Percentiles rank a stretch among this genome's conserved stretches.
Evolutionary conservation across 2,888 invertebrate species (phyloP).

Genomic region (Amphiduros pacificus): DNA sequence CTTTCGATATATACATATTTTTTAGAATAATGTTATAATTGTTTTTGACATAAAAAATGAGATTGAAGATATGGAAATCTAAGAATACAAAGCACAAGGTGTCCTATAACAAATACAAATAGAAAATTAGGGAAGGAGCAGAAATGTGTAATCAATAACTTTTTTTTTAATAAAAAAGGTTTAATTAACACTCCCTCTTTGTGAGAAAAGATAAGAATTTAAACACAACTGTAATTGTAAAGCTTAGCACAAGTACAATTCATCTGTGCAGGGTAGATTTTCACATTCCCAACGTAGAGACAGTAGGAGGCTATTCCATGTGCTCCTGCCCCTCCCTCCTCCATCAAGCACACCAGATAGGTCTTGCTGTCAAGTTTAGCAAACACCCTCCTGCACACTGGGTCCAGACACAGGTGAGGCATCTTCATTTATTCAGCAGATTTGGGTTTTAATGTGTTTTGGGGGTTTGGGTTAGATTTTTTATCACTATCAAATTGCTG

Average conservation of each 20-base stretch:
- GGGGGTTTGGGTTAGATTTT: too few relatives aligned
- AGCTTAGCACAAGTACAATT: neutral
- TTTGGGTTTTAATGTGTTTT: too few relatives aligned
- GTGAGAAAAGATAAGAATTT: too few relatives aligned
- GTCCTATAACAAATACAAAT: too few relatives aligned
- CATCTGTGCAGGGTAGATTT: constrained; percentile 59
- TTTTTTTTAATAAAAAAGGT: neutral
- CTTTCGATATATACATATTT: neutral
- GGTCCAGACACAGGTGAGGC: constrained; percentile 56
- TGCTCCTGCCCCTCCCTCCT: constrained; percentile 56
- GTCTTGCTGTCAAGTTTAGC: constrained; percentile 59
- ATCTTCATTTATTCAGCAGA: too few relatives aligned
- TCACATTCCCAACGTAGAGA: constrained; percentile 56
- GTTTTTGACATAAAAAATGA: too few relatives aligned
- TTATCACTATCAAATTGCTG: too few relatives aligned
- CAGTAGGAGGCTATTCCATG: constrained; percentile 62
- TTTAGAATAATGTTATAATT: too few relatives aligned
- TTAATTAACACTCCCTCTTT: neutral
- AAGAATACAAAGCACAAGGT: too few relatives aligned
- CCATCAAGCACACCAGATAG: constrained; percentile 37
- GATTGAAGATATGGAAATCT: too few relatives aligned
- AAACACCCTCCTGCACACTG: constrained; percentile 59
- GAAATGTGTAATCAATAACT: neutral
- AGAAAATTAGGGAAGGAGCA: too few relatives aligned
- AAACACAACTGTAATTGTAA: too few relatives aligned